Conservation (phyloP, 2,888 invertebrate genomes). For the Cosmia trapezina region DNA sequence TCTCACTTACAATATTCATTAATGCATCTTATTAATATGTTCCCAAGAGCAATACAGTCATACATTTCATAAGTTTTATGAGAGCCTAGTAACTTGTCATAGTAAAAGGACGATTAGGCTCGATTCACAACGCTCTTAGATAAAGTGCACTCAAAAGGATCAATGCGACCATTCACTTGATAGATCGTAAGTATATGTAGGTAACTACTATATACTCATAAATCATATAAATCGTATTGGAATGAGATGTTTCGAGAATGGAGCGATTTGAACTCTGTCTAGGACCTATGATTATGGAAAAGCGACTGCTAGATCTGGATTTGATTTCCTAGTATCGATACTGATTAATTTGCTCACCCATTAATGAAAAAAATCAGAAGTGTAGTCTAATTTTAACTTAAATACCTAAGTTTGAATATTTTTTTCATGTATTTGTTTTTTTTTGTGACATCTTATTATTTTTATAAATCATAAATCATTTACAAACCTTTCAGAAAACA, state of each 20-base stretch:
- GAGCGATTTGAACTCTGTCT: neutral
- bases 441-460: neutral
- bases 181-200: slow-evolving; percentile 13
- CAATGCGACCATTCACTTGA: slow-evolving; percentile 35
- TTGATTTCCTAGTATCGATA: slow-evolving; percentile 27
- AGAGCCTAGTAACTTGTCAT: slow-evolving; percentile 32
- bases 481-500: slow-evolving; percentile 70
- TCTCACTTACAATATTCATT: slow-evolving; percentile 20
- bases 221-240: slow-evolving; percentile 19
- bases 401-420: neutral
- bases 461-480: neutral
- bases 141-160: slow-evolving; percentile 47
- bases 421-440: too few relatives aligned
- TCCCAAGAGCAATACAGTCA: slow-evolving; percentile 16
- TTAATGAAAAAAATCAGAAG: neutral
- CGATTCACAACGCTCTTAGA: slow-evolving; percentile 48
- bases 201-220: slow-evolving; percentile 21
- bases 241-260: slow-evolving; percentile 21
- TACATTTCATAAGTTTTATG: slow-evolving; percentile 12
- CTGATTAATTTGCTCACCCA: slow-evolving; percentile 15
- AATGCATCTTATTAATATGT: slow-evolving; percentile 22
- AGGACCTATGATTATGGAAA: neutral
- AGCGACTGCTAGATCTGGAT: neutral
- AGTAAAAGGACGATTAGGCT: slow-evolving; percentile 10
- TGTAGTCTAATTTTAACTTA: neutral